Base-by-base conservation (phyloP, 2,888 invertebrate genomes). In the Kryphioiulus occultus region DNA sequence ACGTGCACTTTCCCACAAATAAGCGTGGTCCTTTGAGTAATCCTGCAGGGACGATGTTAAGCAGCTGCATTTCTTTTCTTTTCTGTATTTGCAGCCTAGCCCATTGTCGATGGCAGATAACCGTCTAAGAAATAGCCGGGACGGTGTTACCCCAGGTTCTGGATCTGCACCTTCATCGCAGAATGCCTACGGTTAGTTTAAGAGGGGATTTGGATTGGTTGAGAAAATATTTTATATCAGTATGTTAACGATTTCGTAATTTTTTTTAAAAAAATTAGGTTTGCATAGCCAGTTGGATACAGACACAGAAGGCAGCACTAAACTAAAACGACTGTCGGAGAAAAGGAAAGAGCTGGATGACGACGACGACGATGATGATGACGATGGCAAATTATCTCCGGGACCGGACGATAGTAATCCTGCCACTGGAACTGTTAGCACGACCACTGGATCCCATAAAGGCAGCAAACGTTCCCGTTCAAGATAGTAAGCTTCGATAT, bases 381-480 rank as follows among this genome's bases (percentile, higher is more conserved):
- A 88, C 19, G 87, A 87, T 32, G 59, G 44, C 35, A 87, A 87
- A 32, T 26, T 85, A 30, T 87, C 86, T 10, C 53, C 88, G 0
- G 44, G 82, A 22, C 82, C 68, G 32, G 88, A 86, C 22, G 35
- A 39, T 44, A 39, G 82, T n/a, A 53, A 26, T 26, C 39, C 83
- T 68, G 88, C 86, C 30, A 86, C 88, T 19, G 86, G 87, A 78
- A 83, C 87, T 32, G 89, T 89, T n/a, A 89, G 88, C 86, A 89
- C 94, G 88, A 94, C 94, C 78, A 94, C 94, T 90, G 93, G 93
- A 87, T 89, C 89, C 89, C 92, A 93, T 90, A 94, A 94, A 90
- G 93, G 93, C 88, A 93, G 94, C 90, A 96, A 96, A 92, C 93
- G 96, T 90, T 94, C 95, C 90, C 94, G 96, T 78, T 89, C 89